phyloP scores from a whole-genome alignment of 2,888 invertebrate genomes.

The Cosmorhoe ocellata region DNA sequence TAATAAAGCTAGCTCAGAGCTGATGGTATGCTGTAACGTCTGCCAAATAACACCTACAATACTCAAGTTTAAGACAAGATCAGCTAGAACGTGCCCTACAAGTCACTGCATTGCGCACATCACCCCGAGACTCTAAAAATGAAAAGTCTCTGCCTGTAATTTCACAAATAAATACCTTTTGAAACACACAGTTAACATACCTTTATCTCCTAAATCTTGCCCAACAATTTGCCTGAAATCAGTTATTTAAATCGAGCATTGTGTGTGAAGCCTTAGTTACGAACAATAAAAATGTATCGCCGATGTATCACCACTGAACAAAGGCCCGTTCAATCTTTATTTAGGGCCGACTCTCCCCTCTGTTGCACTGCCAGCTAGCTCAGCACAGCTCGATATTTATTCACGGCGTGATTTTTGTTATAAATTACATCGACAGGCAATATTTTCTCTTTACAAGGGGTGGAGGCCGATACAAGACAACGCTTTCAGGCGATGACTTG shows the following conservation, averaged over 20 bases:
- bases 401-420: constrained; percentile 55
- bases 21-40: too few relatives aligned
- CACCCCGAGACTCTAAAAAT: too few relatives aligned
- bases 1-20: too few relatives aligned
- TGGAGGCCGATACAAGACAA: constrained; percentile 63
- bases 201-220: constrained; percentile 1
- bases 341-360: constrained; percentile 44
- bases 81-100: too few relatives aligned
- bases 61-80: too few relatives aligned
- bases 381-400: constrained; percentile 45
- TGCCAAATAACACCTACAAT: too few relatives aligned
- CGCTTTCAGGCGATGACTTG: constrained; percentile 76
- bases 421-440: constrained; percentile 67
- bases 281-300: constrained; percentile 36
- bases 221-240: constrained; percentile 6
- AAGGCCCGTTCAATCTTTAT: constrained; percentile 58
- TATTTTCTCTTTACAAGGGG: constrained; percentile 65
- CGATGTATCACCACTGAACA: constrained; percentile 45
- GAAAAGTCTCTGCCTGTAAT: too few relatives aligned
- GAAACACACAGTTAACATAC: neutral
- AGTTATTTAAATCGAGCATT: constrained; percentile 18
- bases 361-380: constrained; percentile 32
- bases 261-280: constrained; percentile 25
- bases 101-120: too few relatives aligned
- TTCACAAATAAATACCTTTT: neutral